phyloP scores from a whole-genome alignment of 2,797 vertebrate species.

The Ataeniobius toweri region DNA sequence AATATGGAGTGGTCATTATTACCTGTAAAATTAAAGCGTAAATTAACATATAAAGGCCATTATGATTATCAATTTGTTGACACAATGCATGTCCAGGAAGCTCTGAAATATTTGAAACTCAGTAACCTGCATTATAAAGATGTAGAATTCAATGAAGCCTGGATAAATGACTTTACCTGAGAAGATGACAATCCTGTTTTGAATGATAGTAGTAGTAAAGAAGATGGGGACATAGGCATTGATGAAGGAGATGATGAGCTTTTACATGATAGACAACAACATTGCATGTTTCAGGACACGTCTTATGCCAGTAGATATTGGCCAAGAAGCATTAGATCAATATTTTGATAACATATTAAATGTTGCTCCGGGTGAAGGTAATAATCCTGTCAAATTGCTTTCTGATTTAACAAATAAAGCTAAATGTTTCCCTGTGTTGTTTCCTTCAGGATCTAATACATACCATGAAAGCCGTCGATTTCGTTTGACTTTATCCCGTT shows the following conservation, averaged over 20 bases:
- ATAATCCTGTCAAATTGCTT: neutral
- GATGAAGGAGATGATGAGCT: neutral
- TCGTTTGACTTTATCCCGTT: neutral
- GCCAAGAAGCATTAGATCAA: neutral
- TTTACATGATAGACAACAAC: neutral
- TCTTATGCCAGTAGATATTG: neutral
- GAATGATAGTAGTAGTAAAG: neutral
- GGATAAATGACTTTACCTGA: neutral
- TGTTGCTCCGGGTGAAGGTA: neutral
- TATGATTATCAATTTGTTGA: slow-evolving; percentile 28
- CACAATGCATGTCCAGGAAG: neutral
- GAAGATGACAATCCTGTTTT: neutral
- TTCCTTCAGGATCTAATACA: neutral
- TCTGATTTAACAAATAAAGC: neutral
- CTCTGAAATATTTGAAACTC: neutral
- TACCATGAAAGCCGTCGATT: neutral
- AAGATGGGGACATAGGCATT: neutral
- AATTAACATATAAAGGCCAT: slow-evolving; percentile 3
- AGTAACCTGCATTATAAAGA: slow-evolving; percentile 1
- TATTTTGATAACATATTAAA: neutral
- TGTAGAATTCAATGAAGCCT: neutral
- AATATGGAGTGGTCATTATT: slow-evolving; percentile 2
- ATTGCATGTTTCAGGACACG: no score
- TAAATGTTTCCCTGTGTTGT: neutral
- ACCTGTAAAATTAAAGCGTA: neutral